Percentiles rank a stretch among this genome's conserved stretches.
Conservation (phyloP, 2,113 vertebrate species). For the Labrus mixtus region DNA sequence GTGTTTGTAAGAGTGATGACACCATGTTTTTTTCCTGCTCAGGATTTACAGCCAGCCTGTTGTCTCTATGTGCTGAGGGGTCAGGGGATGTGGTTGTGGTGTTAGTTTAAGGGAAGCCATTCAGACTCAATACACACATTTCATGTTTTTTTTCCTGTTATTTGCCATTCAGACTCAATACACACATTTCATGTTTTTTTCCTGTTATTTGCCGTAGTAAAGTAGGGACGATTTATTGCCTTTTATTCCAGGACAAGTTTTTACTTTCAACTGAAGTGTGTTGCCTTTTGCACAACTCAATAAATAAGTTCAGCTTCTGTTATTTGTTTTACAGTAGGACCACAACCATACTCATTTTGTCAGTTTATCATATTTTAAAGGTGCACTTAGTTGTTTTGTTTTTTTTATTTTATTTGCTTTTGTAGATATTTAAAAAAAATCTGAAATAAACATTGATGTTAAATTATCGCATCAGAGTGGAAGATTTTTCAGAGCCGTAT, state of each 20-base stretch:
- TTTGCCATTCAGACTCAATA: conserved; percentile 18
- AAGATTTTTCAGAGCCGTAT: conserved; percentile 33
- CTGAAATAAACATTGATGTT: conserved; percentile 74
- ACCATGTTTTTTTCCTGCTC: conserved; percentile 35
- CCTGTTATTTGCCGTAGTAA: conserved; percentile 23
- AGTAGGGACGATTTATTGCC: conserved; percentile 42
- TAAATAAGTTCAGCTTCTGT: conserved; percentile 13
- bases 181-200: conserved; percentile 34
- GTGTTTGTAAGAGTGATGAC: conserved; percentile 48
- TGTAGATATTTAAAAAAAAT: conserved; percentile 69
- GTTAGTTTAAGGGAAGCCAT: conserved; percentile 42
- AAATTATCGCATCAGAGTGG: conserved; percentile 57
- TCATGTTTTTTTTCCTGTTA: conserved; percentile 25
- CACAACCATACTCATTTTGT: conserved; percentile 30
- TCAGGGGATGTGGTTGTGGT: conserved; percentile 51
- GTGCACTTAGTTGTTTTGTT: conserved; percentile 62
- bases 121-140: conserved; percentile 34
- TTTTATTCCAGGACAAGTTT: conserved; percentile 38
- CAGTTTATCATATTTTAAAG: conserved; percentile 48
- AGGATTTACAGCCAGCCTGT: conserved; percentile 39
- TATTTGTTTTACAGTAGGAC: conserved; percentile 32
- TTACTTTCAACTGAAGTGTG: conserved; percentile 41
- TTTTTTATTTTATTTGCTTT: conserved; percentile 27
- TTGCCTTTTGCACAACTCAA: conserved; percentile 57
- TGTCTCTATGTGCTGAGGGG: conserved; percentile 43